phyloP scores from a whole-genome alignment of 2,888 invertebrate genomes.

The Zootermopsis nevadensis region DNA sequence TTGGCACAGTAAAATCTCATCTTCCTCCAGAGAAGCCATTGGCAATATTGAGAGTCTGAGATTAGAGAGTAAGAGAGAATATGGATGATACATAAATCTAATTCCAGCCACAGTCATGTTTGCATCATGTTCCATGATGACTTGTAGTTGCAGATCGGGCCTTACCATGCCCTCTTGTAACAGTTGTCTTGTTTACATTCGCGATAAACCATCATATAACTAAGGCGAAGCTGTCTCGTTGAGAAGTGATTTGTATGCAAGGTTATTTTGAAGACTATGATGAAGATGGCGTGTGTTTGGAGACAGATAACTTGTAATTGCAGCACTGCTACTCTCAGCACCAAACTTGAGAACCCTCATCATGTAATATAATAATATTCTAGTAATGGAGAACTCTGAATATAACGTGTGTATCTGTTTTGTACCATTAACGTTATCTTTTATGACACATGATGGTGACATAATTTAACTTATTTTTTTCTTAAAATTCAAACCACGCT shows the following conservation, averaged over 20 bases:
- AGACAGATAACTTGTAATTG: slow-evolving; percentile 1
- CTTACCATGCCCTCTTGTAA: not conserved
- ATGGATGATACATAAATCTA: slow-evolving; percentile 15
- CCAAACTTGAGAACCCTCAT: not conserved
- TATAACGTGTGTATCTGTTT: not conserved
- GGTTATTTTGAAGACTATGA: not conserved
- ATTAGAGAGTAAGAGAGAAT: not conserved
- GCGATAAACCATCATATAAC: not conserved
- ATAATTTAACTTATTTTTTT: too few species aligned
- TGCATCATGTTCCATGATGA: not conserved
- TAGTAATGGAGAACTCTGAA: slow-evolving; percentile 9
- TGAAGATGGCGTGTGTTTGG: not conserved
- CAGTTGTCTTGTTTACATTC: slow-evolving; percentile 16
- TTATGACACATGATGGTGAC: too few species aligned
- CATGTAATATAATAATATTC: not conserved
- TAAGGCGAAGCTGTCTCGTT: not conserved
- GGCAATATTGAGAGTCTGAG: slow-evolving; percentile 5
- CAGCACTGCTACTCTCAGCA: not conserved
- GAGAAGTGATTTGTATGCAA: slow-evolving; percentile 37
- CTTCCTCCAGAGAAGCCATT: slow-evolving; percentile 11
- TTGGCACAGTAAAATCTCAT: not conserved
- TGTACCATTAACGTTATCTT: not conserved
- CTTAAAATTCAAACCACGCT: too few species aligned
- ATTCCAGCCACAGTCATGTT: not conserved
- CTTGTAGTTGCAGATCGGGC: slow-evolving; percentile 9